Base-by-base conservation (phyloP, 2,113 vertebrate genomes). In the Dasyurus viverrinus region DNA sequence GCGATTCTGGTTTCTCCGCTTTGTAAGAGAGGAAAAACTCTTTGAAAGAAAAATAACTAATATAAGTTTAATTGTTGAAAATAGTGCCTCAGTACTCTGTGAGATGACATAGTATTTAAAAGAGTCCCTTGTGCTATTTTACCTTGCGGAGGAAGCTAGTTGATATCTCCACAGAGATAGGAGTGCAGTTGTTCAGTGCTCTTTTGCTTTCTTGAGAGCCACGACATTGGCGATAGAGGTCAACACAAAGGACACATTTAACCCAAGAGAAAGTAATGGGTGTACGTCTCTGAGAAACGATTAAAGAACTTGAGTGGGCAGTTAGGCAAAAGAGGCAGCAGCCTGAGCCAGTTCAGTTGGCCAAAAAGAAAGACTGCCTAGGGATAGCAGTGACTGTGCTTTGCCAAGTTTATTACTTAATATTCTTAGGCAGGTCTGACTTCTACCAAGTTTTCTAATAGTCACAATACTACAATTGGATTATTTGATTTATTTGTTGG, bases 41-140 rank as follows among this genome's bases (percentile, higher is more conserved):
- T 84, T 95, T 90, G 92, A 48, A 96, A 89, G 95, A 96, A 96
- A 92, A 95, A 53, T 94, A 97, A 95, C 94, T 93, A 93, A 54
- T 93, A n/a, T 2, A 92, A 93, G 27, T 16, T 2, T 1, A 91
- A 93, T 93, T 95, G 54, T 95, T 95, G 46, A 93, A 60, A 96
- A 96, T 1, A 60, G 48, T 11, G 89, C 91, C 53, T 26, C 68
- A 27, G 11, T 54, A 50, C 23, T 90, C 36, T 92, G 47, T 90
- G 19, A 96, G 50, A 53, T 94, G 52, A 53, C n/a, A 91, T 94
- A 50, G 36, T 53, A 91, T 8, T 25, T 93, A 91, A 94, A 91
- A 50, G 60, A 54, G 92, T 16, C 36, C 47, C 9, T 92, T 90
- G 19, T 23, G 96, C 3, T 90, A 91, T 7, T 91, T 54, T 27